These are phyloP conservation scores for Clupea harengus DNA, from an alignment of 2,113 vertebrate genomes.

Conservation along the genomic window DNA sequence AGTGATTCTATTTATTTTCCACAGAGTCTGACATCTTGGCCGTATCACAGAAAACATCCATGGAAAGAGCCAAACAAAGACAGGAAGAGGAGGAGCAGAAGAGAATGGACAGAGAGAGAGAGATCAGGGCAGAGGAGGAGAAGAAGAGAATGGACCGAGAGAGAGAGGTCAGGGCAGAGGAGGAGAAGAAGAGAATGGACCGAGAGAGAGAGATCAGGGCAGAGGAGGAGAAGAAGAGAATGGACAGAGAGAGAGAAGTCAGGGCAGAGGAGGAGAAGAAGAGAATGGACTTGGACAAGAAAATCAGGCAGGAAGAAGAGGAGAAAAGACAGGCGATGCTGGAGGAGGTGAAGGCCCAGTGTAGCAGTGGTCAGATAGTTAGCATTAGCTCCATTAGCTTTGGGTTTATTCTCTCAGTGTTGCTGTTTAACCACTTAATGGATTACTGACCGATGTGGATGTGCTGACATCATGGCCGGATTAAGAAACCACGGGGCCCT, in stretches of 20 bases:
- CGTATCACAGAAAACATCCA: neutral
- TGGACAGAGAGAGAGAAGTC: no score
- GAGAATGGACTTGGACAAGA: neutral
- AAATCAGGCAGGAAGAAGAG: neutral
- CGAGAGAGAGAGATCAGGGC: neutral
- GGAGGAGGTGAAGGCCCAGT: neutral
- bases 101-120: neutral
- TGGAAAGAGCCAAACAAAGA: neutral
- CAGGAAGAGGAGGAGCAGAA: neutral
- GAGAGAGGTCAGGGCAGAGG: neutral
- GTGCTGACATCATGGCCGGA: no score
- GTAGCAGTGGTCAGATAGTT: neutral
- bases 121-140: neutral
- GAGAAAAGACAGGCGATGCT: neutral
- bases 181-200: neutral
- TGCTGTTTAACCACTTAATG: neutral
- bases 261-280: neutral
- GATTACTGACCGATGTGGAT: neutral
- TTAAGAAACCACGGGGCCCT: no score
- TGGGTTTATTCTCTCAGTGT: neutral
- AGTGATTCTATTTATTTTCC: neutral
- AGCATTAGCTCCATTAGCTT: neutral
- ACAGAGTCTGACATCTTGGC: neutral
- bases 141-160: neutral
- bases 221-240: neutral